Evolutionary conservation across 2,888 invertebrate species (phyloP), one percentile per base, ranked within the genome.

Genomic region (Therioaphis trifolii): DNA sequence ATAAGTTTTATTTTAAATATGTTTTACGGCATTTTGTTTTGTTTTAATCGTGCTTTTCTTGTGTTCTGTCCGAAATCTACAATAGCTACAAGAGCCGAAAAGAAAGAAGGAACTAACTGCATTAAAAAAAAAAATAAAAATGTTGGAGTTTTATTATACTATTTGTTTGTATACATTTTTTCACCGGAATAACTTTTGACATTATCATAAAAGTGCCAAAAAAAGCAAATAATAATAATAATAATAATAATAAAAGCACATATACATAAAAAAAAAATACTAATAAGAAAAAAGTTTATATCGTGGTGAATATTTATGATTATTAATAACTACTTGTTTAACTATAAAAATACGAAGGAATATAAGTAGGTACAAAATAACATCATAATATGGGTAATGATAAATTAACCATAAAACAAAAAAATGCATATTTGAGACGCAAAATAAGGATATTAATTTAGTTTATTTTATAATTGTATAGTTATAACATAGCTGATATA

Each of bases 101-200:
- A 27, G 18, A 46, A 63, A 46, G 58, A 74, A 74, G 21, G 29
- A 77, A 35, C 61, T 46, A 61, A 76, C 43, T 35, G 21, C 21
- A 35, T 63, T 29, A 61, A 12, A 14, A 29, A 66, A 77, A 66
- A 68, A 40, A 63, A 76, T 46, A 52, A 52, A 55, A 78, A 66
- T 18, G 7, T 52, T 5, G 14, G 15, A 40, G 40, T 78, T 78
- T 78, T 78, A 78, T 78, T 68, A 40, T 40, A 40, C 68, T 78
- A 68, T 78, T 68, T 78, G 52, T 78, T 68, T 68, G 35, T 52
- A 27, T 68, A 78, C 35, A 24, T 78, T 77, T 66, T 74, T 68
- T 68, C 35, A 18, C 68, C 52, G 52, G 21, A 68, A 35, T 68
- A 78, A 78, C 66, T 78, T 78, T 78, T 68, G 68, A 78, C 52